Percentiles rank a stretch among this genome's conserved stretches.
Evolutionary conservation across 2,113 vertebrate species (phyloP).

Genomic region (Smithornis capensis): DNA sequence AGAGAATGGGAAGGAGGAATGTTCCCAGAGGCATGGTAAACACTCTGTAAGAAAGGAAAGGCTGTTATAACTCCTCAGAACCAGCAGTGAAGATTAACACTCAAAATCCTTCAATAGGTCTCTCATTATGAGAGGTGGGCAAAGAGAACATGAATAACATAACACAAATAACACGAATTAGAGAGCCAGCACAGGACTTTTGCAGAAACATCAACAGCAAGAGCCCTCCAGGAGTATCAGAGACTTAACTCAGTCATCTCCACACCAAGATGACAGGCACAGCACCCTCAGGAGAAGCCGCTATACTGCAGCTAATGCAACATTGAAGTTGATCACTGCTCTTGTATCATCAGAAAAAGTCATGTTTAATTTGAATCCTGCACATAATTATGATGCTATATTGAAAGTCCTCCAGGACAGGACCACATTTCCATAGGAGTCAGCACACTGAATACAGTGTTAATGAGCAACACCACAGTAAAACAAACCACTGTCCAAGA

Average conservation of each 20-base stretch:
- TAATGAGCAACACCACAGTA: background rate
- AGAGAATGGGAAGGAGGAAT: slow-evolving; percentile 75
- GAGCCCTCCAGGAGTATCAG: background rate
- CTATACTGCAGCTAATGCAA: background rate
- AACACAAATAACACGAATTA: too few relatives aligned
- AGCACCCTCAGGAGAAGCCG: background rate
- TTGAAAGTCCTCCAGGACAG: background rate
- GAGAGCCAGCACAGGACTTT: background rate
- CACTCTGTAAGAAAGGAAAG: slow-evolving; percentile 74
- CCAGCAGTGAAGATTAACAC: background rate
- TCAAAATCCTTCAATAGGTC: background rate
- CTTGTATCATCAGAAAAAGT: background rate
- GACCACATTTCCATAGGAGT: background rate
- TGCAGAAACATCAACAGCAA: background rate
- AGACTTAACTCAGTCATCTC: background rate
- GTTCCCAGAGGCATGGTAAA: slow-evolving; percentile 90
- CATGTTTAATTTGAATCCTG: background rate
- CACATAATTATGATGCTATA: background rate
- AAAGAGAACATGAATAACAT: background rate
- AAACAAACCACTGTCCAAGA: background rate
- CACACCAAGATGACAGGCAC: background rate
- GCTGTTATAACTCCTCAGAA: background rate
- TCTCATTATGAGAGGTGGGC: background rate
- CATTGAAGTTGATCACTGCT: background rate
- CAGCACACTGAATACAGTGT: background rate